A percentile compares a stretch with the other conserved stretches of the same genome.
phyloP scores from a whole-genome alignment of 2,888 invertebrate genomes.

The Belgica antarctica region DNA sequence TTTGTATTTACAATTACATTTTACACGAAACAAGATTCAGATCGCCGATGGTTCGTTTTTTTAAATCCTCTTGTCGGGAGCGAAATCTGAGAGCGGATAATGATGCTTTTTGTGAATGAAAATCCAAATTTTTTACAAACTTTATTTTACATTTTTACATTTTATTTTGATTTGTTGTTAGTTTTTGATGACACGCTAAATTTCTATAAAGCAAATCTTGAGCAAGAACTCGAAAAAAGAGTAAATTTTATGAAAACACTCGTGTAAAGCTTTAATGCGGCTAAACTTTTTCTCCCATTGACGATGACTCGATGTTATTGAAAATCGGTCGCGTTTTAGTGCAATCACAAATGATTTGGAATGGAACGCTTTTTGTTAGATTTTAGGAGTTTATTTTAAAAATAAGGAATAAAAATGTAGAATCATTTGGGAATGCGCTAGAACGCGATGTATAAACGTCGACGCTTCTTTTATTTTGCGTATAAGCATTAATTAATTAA shows the following conservation, averaged over 20 bases:
- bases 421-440: not conserved
- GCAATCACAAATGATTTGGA: constrained; percentile 4
- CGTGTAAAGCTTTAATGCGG: not conserved
- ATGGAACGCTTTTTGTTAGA: constrained; percentile 43
- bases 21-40: not conserved
- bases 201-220: no score
- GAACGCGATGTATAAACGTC: not conserved
- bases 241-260: not conserved
- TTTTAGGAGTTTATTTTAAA: constrained; percentile 40
- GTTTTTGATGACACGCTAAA: not conserved
- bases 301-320: no score
- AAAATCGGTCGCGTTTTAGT: no score
- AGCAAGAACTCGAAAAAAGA: not conserved
- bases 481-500: not conserved
- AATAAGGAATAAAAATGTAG: not conserved
- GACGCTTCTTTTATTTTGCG: not conserved
- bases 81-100: not conserved
- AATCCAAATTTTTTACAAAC: constrained; percentile 8
- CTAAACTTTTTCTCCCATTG: not conserved
- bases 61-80: no score
- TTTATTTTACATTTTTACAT: no score
- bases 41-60: not conserved
- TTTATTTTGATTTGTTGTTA: constrained; percentile 11
- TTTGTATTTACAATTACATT: constrained; percentile 13
- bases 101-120: not conserved